Evolutionary conservation across 1,140 invertebrate species (phyloP).

Genomic region (Globodera ellingtonae): DNA sequence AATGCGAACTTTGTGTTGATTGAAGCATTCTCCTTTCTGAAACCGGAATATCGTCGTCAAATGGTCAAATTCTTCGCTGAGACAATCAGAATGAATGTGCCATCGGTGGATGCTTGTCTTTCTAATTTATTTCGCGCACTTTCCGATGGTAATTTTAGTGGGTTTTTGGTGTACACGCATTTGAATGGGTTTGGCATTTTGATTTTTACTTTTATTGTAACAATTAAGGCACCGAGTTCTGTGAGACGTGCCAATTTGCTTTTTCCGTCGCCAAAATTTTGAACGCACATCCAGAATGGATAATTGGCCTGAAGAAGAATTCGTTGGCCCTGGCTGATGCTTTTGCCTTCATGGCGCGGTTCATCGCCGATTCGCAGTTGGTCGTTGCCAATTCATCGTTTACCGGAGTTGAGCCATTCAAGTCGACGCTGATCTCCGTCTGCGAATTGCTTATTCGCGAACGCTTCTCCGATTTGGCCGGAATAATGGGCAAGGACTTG

Average conservation of each 20-base stretch:
- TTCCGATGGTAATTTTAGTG: slow-evolving; percentile 37
- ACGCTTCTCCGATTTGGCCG: slow-evolving; percentile 32
- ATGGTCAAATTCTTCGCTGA: slow-evolving; percentile 39
- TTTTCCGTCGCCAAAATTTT: slow-evolving; percentile 34
- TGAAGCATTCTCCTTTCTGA: slow-evolving; percentile 32
- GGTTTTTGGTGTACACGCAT: background rate
- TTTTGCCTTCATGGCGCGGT: slow-evolving; percentile 37
- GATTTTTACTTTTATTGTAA: background rate
- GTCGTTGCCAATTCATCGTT: slow-evolving; percentile 3
- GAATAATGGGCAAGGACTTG: slow-evolving; percentile 29
- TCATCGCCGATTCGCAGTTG: slow-evolving; percentile 32
- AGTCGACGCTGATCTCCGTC: slow-evolving; percentile 24
- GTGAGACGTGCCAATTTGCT: slow-evolving; percentile 39
- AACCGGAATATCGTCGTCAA: slow-evolving; percentile 27
- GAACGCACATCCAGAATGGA: slow-evolving; percentile 31
- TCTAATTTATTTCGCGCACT: slow-evolving; percentile 37
- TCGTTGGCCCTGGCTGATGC: slow-evolving; percentile 26
- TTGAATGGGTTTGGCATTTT: slow-evolving; percentile 5
- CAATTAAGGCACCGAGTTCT: slow-evolving; percentile 37
- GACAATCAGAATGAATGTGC: slow-evolving; percentile 33
- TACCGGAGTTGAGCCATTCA: slow-evolving; percentile 16
- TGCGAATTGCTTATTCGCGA: slow-evolving; percentile 40
- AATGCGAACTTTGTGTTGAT: slow-evolving; percentile 42
- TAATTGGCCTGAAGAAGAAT: slow-evolving; percentile 30
- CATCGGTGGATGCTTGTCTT: slow-evolving; percentile 32